phyloP scores from a whole-genome alignment of 1,140 invertebrate species.

The Zaprionus nigranus region DNA sequence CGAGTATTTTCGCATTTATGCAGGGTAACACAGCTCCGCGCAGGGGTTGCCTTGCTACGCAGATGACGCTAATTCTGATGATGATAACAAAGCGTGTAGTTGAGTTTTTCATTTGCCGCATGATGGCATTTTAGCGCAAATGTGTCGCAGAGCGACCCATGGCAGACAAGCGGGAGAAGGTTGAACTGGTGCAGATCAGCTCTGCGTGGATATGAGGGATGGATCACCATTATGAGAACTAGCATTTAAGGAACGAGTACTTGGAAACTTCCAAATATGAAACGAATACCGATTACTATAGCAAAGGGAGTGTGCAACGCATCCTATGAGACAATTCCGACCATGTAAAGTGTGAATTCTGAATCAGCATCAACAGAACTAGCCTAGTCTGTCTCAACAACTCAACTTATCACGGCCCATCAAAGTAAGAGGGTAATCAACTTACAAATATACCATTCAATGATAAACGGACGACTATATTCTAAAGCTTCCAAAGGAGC shows the following conservation, averaged over 20 bases:
- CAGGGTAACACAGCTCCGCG: slow-evolving; percentile 36
- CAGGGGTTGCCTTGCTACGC: slow-evolving; percentile 5
- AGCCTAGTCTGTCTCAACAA: no score
- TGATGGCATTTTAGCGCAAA: slow-evolving; percentile 21
- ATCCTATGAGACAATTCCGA: no score
- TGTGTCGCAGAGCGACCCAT: neutral
- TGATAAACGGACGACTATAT: no score
- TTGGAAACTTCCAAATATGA: no score
- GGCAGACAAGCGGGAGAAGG: neutral
- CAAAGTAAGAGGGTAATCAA: no score
- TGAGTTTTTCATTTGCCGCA: slow-evolving; percentile 40
- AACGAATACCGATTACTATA: no score
- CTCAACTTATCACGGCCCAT: no score
- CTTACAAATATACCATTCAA: no score
- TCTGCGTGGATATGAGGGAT: neutral
- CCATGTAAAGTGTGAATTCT: no score
- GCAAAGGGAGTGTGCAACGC: no score
- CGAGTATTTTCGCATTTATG: slow-evolving; percentile 53
- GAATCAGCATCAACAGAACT: no score
- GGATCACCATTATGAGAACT: neutral
- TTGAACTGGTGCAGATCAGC: neutral
- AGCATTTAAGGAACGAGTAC: neutral
- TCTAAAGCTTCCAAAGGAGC: no score
- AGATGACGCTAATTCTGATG: slow-evolving; percentile 7
- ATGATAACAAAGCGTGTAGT: slow-evolving; percentile 9